phyloP scores from a whole-genome alignment of 2,113 vertebrate genomes.

The Actinemys pallida region DNA sequence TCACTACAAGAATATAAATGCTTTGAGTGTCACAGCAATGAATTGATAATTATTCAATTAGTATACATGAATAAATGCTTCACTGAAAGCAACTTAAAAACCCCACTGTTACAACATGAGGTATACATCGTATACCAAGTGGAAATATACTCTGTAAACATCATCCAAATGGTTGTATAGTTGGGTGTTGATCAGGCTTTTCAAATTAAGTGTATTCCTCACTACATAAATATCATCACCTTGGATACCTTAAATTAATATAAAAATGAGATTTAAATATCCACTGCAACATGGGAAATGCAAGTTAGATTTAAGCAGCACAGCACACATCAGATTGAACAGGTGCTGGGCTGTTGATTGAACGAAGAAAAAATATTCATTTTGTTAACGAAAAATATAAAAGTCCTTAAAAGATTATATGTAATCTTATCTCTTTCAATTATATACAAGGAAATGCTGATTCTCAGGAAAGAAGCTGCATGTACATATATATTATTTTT shows the following conservation, averaged over 20 bases:
- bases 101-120: not conserved
- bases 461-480: not conserved
- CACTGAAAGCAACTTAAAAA: not conserved
- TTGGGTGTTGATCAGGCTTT: not conserved
- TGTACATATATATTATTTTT: not conserved
- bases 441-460: not conserved
- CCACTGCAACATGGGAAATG: not conserved
- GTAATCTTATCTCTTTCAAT: not conserved
- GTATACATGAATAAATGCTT: conserved; percentile 74
- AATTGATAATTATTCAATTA: conserved; percentile 86
- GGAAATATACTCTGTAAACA: not conserved
- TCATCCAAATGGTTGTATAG: not conserved
- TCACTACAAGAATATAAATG: conserved; percentile 79
- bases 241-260: not conserved
- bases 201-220: not conserved
- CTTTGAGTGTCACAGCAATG: conserved; percentile 77
- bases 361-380: not conserved
- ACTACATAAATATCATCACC: not conserved
- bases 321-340: not conserved
- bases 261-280: not conserved
- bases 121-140: not conserved
- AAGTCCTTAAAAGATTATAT: not conserved
- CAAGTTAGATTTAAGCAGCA: not conserved
- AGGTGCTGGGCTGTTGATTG: not conserved
- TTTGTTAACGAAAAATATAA: not conserved